Evolutionary conservation across 1,140 invertebrate species (phyloP).

Genomic region (Camponotus floridanus): DNA sequence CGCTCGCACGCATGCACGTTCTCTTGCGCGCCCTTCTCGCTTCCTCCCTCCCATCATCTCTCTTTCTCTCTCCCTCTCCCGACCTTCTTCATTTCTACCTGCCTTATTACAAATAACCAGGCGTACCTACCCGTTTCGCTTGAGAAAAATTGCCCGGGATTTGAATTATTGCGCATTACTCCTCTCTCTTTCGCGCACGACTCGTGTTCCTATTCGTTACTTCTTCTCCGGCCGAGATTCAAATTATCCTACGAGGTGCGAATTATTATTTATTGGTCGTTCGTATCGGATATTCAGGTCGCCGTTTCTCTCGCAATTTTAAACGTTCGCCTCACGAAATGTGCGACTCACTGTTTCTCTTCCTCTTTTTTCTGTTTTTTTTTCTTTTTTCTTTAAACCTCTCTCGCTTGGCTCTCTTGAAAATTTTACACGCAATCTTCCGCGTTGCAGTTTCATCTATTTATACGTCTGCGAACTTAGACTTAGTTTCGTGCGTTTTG

Average conservation of each 20-base stretch:
- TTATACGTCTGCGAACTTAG: background rate
- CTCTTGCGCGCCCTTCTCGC: constrained; percentile 18
- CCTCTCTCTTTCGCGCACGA: constrained; percentile 22
- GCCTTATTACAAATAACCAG: constrained; percentile 81
- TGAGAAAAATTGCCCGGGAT: constrained; percentile 66
- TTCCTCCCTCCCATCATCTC: background rate
- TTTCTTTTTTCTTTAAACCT: background rate
- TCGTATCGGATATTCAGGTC: constrained; percentile 45
- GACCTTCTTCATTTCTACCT: constrained; percentile 68
- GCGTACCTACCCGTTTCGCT: constrained; percentile 55
- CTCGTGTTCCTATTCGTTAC: constrained; percentile 59
- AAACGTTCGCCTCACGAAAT: constrained; percentile 6
- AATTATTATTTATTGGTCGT: constrained; percentile 54
- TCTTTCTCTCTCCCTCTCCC: constrained; percentile 3
- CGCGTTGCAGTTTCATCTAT: constrained; percentile 16
- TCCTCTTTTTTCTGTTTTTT: background rate
- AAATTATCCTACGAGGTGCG: constrained; percentile 55
- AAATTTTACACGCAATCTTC: constrained; percentile 53
- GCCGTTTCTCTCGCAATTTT: constrained; percentile 46
- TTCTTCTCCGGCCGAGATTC: constrained; percentile 46
- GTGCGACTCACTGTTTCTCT: background rate
- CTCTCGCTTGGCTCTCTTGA: constrained; percentile 20
- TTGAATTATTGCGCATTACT: constrained; percentile 48
- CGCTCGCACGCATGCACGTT: background rate
- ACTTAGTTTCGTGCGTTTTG: constrained; percentile 10